Evolutionary conservation across 2,113 vertebrate genomes (phyloP).

Genomic region (Antidorcas marsupialis): DNA sequence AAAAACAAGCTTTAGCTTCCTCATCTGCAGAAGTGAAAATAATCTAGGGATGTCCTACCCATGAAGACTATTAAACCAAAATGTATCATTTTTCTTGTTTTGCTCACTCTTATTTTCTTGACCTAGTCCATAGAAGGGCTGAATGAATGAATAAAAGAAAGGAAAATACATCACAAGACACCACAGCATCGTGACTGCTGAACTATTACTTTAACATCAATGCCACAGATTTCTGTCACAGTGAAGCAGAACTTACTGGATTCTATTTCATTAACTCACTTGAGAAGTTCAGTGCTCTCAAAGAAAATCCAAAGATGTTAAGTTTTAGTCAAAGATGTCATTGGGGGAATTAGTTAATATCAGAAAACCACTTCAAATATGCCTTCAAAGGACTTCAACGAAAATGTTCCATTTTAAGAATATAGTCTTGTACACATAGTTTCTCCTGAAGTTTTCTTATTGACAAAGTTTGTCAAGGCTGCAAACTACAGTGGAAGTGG

Average conservation of each 20-base stretch:
- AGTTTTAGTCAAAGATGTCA: background rate
- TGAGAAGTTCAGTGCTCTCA: background rate
- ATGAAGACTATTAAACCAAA: background rate
- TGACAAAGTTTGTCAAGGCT: background rate
- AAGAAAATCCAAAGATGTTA: slow-evolving; percentile 20
- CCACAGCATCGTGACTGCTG: background rate
- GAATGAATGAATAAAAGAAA: background rate
- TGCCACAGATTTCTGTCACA: background rate
- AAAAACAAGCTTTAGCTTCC: background rate
- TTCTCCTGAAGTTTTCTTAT: background rate
- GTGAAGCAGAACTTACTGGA: background rate
- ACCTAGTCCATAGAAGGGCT: background rate
- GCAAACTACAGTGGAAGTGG: background rate
- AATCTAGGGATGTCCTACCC: background rate
- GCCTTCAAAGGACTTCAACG: background rate
- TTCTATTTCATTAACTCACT: background rate
- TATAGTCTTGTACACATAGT: background rate
- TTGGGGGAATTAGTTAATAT: background rate
- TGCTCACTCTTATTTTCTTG: background rate
- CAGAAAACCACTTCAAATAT: background rate
- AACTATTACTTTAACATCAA: background rate
- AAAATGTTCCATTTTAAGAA: slow-evolving; percentile 7
- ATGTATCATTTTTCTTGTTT: background rate
- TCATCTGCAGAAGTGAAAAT: background rate
- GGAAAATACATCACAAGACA: background rate